Conservation (phyloP, 1,140 invertebrate species). For the Coelopa frigida region DNA sequence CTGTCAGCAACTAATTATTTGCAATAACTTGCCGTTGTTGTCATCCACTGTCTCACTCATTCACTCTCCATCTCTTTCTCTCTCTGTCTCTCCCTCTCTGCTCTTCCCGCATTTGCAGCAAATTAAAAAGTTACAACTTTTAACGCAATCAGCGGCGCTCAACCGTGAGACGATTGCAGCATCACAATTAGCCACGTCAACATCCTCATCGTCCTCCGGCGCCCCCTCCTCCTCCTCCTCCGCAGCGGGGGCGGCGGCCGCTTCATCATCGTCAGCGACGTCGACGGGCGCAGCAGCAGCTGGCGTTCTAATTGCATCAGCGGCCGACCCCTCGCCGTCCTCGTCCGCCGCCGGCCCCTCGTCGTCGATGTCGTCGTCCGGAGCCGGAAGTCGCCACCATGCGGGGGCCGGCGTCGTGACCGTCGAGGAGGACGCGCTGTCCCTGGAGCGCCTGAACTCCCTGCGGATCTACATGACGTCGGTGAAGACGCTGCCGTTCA, state of each 20-base stretch:
- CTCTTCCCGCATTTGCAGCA: slow-evolving; percentile 37
- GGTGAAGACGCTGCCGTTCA: slow-evolving; percentile 43
- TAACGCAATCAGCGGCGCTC: slow-evolving; percentile 42
- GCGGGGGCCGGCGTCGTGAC: slow-evolving; percentile 38
- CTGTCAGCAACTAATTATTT: too few relatives aligned
- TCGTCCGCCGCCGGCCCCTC: too few relatives aligned
- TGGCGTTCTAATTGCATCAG: too few relatives aligned
- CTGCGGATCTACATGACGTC: slow-evolving; percentile 43
- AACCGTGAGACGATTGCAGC: slow-evolving; percentile 44
- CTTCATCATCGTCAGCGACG: slow-evolving; percentile 1
- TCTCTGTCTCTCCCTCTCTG: too few relatives aligned
- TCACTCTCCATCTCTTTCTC: slow-evolving; percentile 13
- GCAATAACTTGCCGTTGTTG: slow-evolving; percentile 5
- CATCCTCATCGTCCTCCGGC: too few relatives aligned
- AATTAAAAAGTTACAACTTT: slow-evolving; percentile 44
- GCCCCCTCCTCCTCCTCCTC: too few relatives aligned
- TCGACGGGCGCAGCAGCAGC: slow-evolving; percentile 6
- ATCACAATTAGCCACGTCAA: slow-evolving; percentile 44
- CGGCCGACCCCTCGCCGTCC: too few relatives aligned
- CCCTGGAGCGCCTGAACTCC: slow-evolving; percentile 40
- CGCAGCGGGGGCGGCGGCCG: too few relatives aligned
- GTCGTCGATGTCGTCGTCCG: too few relatives aligned
- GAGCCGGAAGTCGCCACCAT: too few relatives aligned
- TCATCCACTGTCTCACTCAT: neutral
- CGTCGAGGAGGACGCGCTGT: slow-evolving; percentile 39